Conservation (phyloP, 2,888 invertebrate species). For the Tridacna crocea region DNA sequence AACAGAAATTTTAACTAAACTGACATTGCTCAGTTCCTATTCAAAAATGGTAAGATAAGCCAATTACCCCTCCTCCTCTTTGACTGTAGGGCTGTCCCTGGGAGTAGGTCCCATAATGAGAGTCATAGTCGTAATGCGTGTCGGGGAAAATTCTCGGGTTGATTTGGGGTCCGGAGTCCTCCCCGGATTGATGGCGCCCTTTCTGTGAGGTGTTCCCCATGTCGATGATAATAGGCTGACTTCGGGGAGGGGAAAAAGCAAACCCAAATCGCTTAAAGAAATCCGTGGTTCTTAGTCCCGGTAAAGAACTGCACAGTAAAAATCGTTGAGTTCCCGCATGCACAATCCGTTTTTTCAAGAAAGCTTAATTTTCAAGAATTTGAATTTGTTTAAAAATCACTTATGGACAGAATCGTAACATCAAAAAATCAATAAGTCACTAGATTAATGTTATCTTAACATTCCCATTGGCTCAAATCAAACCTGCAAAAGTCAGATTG, state of each 20-base stretch:
- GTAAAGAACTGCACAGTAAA: no score
- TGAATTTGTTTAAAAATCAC: no score
- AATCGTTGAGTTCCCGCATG: no score
- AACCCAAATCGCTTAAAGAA: conserved; percentile 62
- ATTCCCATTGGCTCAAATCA: background rate
- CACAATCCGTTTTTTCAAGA: no score
- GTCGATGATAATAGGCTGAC: conserved; percentile 59
- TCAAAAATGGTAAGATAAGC: no score
- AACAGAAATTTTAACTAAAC: no score
- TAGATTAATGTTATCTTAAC: background rate
- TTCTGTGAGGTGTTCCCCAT: conserved; percentile 72
- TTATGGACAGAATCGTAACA: no score
- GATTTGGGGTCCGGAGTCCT: conserved; percentile 75
- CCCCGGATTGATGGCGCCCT: conserved; percentile 75
- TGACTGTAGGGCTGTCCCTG: conserved; percentile 13
- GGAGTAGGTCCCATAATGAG: conserved; percentile 19
- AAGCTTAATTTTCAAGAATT: no score
- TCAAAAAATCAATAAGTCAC: background rate
- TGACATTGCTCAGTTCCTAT: no score
- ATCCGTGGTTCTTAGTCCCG: conserved; percentile 52
- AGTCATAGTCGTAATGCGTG: conserved; percentile 33
- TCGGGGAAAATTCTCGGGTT: conserved; percentile 62
- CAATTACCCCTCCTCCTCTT: conserved; percentile 11
- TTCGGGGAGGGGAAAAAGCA: conserved; percentile 61
- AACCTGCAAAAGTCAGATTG: background rate